These are phyloP conservation scores for Pantelozetes paolii DNA, from an alignment of 2,888 invertebrate genomes.

Conservation along the genomic window DNA sequence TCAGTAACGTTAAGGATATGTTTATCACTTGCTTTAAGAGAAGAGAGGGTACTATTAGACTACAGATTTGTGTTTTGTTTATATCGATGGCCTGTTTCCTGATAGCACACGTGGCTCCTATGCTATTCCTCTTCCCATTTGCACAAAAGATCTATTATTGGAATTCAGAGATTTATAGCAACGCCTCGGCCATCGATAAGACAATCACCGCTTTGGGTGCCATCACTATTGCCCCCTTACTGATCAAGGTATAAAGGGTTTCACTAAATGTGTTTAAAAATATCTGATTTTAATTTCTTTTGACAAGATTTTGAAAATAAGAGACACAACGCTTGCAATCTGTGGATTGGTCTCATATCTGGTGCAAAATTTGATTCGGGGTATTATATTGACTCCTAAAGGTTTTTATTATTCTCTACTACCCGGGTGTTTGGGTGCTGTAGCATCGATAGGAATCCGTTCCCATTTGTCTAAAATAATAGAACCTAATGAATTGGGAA, in stretches of 20 bases:
- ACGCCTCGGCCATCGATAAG: background rate
- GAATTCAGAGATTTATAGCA: conserved; percentile 34
- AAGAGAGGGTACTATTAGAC: background rate
- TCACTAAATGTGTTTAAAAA: too few species aligned
- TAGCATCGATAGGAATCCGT: conserved; percentile 18
- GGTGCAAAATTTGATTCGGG: background rate
- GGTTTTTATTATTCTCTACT: conserved; percentile 4
- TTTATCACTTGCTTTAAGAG: conserved; percentile 8
- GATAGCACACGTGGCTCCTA: conserved; percentile 12
- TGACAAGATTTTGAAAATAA: background rate
- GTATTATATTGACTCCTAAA: background rate
- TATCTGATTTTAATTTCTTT: too few species aligned
- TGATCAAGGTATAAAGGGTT: conserved; percentile 20
- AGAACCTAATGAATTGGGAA: conserved; percentile 28
- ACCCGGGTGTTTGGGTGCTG: background rate
- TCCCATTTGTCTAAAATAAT: conserved; percentile 30
- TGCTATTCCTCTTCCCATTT: conserved; percentile 32
- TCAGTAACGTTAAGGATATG: conserved; percentile 26
- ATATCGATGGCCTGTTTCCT: background rate
- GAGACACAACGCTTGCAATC: background rate
- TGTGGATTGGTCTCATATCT: background rate
- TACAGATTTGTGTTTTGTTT: conserved; percentile 30
- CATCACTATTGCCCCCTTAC: background rate
- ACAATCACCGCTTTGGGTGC: conserved; percentile 10
- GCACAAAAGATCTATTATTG: conserved; percentile 34